Conservation (phyloP, 2,888 invertebrate genomes). For the Hirtodrosophila cameraria region DNA sequence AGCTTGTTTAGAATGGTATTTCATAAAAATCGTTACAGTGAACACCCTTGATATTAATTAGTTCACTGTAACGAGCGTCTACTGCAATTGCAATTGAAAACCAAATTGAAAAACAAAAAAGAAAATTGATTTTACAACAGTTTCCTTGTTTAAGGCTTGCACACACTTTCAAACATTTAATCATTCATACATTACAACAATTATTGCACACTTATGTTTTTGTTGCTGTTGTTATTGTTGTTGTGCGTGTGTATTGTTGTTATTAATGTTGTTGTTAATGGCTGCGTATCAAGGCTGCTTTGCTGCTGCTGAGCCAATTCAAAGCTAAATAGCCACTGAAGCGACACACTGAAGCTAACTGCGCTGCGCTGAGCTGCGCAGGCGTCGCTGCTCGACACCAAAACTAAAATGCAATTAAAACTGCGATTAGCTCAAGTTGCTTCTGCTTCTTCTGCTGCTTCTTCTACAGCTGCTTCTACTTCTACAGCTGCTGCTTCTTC, state of each 20-base stretch:
- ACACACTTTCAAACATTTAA: slow-evolving; percentile 6
- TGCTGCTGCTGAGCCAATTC: slow-evolving; percentile 39
- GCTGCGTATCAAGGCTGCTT: slow-evolving; percentile 57
- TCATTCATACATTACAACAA: slow-evolving; percentile 29
- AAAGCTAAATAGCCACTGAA: slow-evolving; percentile 56
- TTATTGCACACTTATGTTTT: slow-evolving; percentile 21
- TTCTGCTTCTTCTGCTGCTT: slow-evolving; percentile 2
- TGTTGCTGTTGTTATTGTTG: slow-evolving; percentile 16
- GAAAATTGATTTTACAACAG: slow-evolving; percentile 26
- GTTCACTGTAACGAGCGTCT: too few species aligned
- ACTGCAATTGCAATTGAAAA: slow-evolving; percentile 2
- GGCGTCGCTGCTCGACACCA: slow-evolving; percentile 62
- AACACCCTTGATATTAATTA: too few species aligned
- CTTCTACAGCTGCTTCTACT: neutral
- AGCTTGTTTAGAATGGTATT: too few species aligned
- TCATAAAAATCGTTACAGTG: too few species aligned
- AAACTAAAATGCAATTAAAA: slow-evolving; percentile 63
- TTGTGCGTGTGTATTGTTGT: slow-evolving; percentile 28
- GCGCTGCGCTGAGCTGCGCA: slow-evolving; percentile 31
- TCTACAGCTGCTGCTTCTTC: slow-evolving; percentile 15
- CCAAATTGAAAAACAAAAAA: too few species aligned
- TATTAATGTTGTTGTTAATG: slow-evolving; percentile 56
- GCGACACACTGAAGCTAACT: too few species aligned
- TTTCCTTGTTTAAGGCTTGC: slow-evolving; percentile 31
- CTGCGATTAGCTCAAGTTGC: slow-evolving; percentile 48